Evolutionary conservation across 1,140 invertebrate species (phyloP).

Genomic region (Oreohelix idahoensis): DNA sequence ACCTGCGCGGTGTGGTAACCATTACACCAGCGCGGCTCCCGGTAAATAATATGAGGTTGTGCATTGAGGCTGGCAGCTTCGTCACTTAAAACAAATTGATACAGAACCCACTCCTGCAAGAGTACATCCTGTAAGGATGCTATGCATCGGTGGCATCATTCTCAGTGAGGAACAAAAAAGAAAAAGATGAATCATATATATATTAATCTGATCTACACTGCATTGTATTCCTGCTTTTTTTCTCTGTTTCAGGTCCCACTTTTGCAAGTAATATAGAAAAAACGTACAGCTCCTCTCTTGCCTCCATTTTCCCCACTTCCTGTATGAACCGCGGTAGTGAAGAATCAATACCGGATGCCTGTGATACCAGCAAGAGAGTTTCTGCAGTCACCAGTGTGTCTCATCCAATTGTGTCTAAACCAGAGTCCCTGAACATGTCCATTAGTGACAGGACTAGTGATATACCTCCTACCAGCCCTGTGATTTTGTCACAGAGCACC

Average conservation of each 20-base stretch:
- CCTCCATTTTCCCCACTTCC: conserved; percentile 55
- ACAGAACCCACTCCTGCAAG: no score
- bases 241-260: neutral
- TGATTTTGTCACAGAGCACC: neutral
- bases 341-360: conserved; percentile 61
- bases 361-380: neutral
- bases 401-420: neutral
- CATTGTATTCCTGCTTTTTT: no score
- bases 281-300: conserved; percentile 49
- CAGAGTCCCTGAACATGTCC: neutral
- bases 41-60: no score
- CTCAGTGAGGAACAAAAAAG: no score
- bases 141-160: no score
- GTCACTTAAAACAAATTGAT: no score
- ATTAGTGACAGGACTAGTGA: neutral
- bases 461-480: neutral
- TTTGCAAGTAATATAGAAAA: neutral
- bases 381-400: neutral
- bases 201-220: no score
- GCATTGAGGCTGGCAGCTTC: no score
- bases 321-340: conserved; percentile 65
- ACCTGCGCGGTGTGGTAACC: no score
- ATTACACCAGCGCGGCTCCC: no score
- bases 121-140: no score
- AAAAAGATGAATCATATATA: no score